Evolutionary conservation across 2,888 invertebrate genomes (phyloP).

Genomic region (Mesorhabditis belari): DNA sequence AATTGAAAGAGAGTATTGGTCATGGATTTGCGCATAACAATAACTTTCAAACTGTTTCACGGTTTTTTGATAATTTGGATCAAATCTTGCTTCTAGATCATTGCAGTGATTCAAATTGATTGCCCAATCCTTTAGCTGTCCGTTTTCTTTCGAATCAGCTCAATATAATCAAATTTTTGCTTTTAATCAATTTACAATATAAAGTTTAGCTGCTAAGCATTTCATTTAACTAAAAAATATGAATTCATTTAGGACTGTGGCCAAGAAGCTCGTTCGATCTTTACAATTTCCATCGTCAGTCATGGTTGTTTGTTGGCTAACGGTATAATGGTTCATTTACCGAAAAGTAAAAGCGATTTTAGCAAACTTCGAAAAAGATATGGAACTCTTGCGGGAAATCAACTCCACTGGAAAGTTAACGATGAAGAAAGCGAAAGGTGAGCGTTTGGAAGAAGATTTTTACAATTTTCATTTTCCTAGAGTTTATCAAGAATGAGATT

Average conservation of each 20-base stretch:
- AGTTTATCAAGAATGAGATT: too few relatives aligned
- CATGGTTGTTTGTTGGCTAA: neutral
- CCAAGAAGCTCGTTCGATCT: neutral
- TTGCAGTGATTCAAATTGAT: constrained; percentile 11
- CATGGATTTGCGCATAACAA: too few relatives aligned
- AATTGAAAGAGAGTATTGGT: too few relatives aligned
- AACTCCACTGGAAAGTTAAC: neutral
- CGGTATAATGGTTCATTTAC: neutral
- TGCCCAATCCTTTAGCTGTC: too few relatives aligned
- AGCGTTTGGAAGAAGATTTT: too few relatives aligned
- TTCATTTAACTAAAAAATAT: neutral
- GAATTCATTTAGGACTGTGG: neutral
- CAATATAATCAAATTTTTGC: too few relatives aligned
- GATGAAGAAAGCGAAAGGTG: neutral
- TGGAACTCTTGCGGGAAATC: neutral
- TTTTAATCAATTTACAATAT: too few relatives aligned
- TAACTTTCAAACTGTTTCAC: too few relatives aligned
- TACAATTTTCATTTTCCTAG: too few relatives aligned
- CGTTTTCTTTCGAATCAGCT: too few relatives aligned
- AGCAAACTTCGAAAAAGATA: neutral
- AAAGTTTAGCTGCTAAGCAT: too few relatives aligned
- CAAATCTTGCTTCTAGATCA: too few relatives aligned
- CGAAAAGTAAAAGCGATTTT: neutral
- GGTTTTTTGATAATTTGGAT: constrained; percentile 2
- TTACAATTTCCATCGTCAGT: neutral